Conservation (phyloP, 1,140 invertebrate species). For the Lasioglossum albipes region DNA sequence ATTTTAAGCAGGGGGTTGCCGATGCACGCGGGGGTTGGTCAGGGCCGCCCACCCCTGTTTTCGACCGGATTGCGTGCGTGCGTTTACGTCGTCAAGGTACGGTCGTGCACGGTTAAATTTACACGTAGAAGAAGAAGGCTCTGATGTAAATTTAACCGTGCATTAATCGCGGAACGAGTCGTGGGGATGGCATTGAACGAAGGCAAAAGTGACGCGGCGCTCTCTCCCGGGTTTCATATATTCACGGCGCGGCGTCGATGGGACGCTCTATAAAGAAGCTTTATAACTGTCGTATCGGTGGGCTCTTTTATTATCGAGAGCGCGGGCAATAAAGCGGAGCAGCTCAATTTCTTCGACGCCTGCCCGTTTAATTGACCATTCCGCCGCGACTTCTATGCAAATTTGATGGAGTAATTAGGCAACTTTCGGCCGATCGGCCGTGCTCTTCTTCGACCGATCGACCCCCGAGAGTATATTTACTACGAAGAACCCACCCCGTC, state of each 20-base stretch:
- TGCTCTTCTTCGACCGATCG: background rate
- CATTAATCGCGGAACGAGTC: background rate
- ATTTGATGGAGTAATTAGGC: constrained; percentile 26
- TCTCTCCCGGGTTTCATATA: constrained; percentile 19
- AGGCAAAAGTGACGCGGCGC: constrained; percentile 35
- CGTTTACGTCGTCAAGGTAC: constrained; percentile 26
- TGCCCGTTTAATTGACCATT: constrained; percentile 9
- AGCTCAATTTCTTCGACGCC: constrained; percentile 4
- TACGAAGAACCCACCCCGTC: too few relatives aligned
- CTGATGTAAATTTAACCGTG: too few relatives aligned
- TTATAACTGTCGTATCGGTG: constrained; percentile 31
- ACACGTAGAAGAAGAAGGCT: too few relatives aligned
- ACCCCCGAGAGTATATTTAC: background rate
- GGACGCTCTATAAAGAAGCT: constrained; percentile 11
- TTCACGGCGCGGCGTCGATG: constrained; percentile 5
- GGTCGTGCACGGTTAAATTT: too few relatives aligned
- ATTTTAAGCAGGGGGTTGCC: constrained; percentile 64
- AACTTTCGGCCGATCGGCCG: background rate
- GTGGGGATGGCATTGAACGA: background rate
- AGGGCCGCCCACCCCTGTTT: background rate
- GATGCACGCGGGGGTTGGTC: constrained; percentile 25
- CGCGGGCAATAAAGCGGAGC: background rate
- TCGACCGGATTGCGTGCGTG: constrained; percentile 1
- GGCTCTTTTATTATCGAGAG: background rate
- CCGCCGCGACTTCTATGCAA: background rate